Conservation (phyloP, 2,888 invertebrate genomes). For the Sycophila texana region DNA sequence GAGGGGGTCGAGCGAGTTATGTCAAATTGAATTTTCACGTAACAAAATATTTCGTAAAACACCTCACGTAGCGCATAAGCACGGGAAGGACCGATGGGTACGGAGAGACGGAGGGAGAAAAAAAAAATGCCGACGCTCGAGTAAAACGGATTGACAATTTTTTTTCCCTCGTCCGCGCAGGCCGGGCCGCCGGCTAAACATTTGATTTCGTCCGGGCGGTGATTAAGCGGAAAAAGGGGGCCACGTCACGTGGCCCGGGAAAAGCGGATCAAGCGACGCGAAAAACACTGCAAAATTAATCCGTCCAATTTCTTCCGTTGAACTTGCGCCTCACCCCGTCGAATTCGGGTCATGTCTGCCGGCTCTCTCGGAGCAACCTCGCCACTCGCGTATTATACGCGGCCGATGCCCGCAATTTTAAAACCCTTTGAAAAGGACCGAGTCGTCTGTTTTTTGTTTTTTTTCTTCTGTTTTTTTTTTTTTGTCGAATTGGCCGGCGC, state of each 20-base stretch:
- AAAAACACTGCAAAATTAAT: constrained; percentile 46
- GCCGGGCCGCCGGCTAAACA: not conserved
- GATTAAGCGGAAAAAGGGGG: constrained; percentile 26
- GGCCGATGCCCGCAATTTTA: constrained; percentile 26
- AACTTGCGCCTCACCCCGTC: constrained; percentile 7
- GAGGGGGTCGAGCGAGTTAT: too few relatives aligned
- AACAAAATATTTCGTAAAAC: too few relatives aligned
- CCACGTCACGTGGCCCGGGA: not conserved
- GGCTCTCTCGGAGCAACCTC: not conserved
- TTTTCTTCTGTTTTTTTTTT: not conserved
- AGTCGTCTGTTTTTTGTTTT: not conserved
- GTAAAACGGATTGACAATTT: too few relatives aligned
- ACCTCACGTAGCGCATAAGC: too few relatives aligned
- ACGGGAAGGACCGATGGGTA: too few relatives aligned
- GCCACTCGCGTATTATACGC: not conserved
- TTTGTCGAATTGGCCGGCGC: not conserved
- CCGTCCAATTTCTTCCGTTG: constrained; percentile 29
- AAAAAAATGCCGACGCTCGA: too few relatives aligned
- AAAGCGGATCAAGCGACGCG: constrained; percentile 19
- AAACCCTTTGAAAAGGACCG: constrained; percentile 22
- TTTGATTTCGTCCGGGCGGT: constrained; percentile 13
- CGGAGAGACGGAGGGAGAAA: too few relatives aligned
- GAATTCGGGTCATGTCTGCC: constrained; percentile 7
- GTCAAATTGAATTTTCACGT: too few relatives aligned
- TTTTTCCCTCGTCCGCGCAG: too few relatives aligned